These are phyloP conservation scores for Brachyalestes nurse DNA, from an alignment of 2,797 vertebrate genomes.

Conservation along the genomic window DNA sequence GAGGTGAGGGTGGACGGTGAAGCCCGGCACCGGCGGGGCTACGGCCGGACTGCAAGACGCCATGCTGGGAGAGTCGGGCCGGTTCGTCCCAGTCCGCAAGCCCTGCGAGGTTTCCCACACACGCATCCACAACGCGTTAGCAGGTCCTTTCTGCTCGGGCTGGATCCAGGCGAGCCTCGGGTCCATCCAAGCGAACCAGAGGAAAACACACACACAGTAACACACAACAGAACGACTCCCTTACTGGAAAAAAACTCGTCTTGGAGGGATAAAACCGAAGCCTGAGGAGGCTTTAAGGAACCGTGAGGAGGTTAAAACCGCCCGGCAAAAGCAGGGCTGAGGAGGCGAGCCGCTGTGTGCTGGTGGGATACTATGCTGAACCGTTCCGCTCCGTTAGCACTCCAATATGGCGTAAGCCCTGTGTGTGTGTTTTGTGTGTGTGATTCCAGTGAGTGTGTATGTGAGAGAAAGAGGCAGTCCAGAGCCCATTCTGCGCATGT, in stretches of 20 bases:
- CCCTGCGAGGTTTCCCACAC: conserved; percentile 97
- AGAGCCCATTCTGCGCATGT: background rate
- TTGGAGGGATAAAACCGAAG: background rate
- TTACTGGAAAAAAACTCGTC: background rate
- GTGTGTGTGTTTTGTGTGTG: background rate
- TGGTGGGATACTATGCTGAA: background rate
- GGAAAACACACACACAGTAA: background rate
- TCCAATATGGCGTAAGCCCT: background rate
- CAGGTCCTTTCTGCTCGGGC: conserved; percentile 97
- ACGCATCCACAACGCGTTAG: conserved; percentile 97
- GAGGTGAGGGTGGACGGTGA: conserved; percentile 56
- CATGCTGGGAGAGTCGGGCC: conserved; percentile 74
- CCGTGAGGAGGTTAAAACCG: background rate
- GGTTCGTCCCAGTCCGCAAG: conserved; percentile 70
- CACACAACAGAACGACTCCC: background rate
- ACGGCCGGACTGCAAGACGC: conserved; percentile 69
- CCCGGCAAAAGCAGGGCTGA: background rate
- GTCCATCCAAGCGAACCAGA: conserved; percentile 88
- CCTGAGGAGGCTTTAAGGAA: background rate
- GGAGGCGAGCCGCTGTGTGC: background rate
- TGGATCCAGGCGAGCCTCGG: conserved; percentile 97
- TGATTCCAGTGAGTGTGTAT: background rate
- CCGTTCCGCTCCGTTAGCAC: background rate
- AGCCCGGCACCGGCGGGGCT: conserved; percentile 67
- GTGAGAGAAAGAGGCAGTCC: background rate